Conservation (phyloP, 2,113 vertebrate genomes). For the Pterocles burchelli region DNA sequence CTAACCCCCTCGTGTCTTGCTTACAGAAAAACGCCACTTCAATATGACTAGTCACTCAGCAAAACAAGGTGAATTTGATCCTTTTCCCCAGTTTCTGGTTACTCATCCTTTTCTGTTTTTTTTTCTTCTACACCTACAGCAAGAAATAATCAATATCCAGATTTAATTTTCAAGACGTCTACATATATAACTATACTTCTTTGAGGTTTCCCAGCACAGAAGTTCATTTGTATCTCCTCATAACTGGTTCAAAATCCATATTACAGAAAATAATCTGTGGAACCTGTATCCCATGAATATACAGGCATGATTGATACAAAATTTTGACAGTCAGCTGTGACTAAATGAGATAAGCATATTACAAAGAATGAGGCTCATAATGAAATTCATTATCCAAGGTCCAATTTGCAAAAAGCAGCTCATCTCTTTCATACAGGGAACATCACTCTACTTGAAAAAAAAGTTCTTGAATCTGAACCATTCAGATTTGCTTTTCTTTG, state of each 20-base stretch:
- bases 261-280: neutral
- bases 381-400: neutral
- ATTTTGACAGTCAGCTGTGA: neutral
- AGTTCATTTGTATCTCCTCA: neutral
- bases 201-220: neutral
- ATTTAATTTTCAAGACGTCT: neutral
- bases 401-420: neutral
- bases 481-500: neutral
- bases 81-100: neutral
- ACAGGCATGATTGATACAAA: neutral
- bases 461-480: neutral
- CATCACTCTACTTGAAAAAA: neutral
- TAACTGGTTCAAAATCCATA: neutral
- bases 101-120: neutral
- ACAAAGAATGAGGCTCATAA: neutral
- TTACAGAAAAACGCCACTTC: neutral
- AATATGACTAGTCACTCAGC: neutral
- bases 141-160: neutral
- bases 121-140: rapidly evolving
- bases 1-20: neutral
- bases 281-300: neutral
- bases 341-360: conserved; percentile 2
- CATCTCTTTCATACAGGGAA: neutral
- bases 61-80: neutral
- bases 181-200: neutral